Evolutionary conservation across 1,140 invertebrate species (phyloP).

Genomic region (Magallana ariakensis): DNA sequence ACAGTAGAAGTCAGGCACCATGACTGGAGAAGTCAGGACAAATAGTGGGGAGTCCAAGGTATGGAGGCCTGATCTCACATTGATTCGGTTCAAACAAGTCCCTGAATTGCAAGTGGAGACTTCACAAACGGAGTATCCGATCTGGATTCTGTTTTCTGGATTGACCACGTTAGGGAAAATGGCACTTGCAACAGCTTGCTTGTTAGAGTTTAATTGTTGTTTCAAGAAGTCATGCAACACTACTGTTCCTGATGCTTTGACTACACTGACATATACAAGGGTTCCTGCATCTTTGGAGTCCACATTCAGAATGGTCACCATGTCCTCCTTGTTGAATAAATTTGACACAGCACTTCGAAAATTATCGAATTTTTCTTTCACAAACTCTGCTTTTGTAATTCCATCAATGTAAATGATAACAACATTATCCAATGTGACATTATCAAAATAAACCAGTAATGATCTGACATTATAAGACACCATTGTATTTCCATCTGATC

Average conservation of each 20-base stretch:
- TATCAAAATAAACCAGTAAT: slow-evolving; percentile 89
- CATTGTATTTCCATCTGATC: slow-evolving; percentile 91
- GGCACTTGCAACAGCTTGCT: slow-evolving; percentile 43
- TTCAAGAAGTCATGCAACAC: slow-evolving; percentile 49
- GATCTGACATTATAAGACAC: slow-evolving; percentile 91
- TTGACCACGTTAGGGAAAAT: slow-evolving; percentile 41
- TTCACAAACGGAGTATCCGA: slow-evolving; percentile 58
- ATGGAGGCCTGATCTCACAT: slow-evolving; percentile 84
- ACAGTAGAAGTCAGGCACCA: slow-evolving; percentile 93
- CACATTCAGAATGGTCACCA: slow-evolving; percentile 52
- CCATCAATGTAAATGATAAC: slow-evolving; percentile 77
- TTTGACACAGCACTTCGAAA: slow-evolving; percentile 48
- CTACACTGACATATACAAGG: slow-evolving; percentile 54
- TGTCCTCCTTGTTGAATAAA: slow-evolving; percentile 42
- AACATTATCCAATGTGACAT: slow-evolving; percentile 90
- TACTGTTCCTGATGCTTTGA: slow-evolving; percentile 36
- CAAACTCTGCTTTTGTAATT: slow-evolving; percentile 49
- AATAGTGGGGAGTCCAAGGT: slow-evolving; percentile 87
- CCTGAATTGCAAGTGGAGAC: slow-evolving; percentile 65
- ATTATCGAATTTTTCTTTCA: slow-evolving; percentile 45
- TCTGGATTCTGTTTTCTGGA: slow-evolving; percentile 59
- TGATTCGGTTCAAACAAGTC: slow-evolving; percentile 83
- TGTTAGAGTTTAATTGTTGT: slow-evolving; percentile 47
- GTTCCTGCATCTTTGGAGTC: slow-evolving; percentile 16
- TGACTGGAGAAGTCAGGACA: slow-evolving; percentile 95